Base-by-base conservation (phyloP, 2,888 invertebrate genomes). In the Caenorhabditis imperialis region DNA sequence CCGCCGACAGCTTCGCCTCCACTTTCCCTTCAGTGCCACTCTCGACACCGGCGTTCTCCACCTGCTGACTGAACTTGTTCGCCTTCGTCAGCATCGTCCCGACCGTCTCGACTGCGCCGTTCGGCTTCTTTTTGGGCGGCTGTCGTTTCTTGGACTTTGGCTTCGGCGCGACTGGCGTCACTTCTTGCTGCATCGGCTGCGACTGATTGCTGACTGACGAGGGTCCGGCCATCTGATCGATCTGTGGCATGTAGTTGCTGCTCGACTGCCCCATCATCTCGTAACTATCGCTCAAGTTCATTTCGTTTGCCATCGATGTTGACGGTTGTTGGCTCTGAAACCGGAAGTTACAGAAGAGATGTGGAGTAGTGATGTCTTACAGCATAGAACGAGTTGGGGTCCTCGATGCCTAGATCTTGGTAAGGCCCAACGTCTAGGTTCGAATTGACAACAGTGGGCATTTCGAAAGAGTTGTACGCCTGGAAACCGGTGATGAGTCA, bases 281-380 rank as follows among this genome's bases (percentile, higher is more conserved):
- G 27, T 71, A 55, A 38, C n/a, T 35, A 5, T 44, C 44, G 8
- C 27, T 48, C 27, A 50, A 37, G 30, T 42, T 20, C 33, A 51
- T 37, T 14, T 48, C 48, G 18, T 60, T 54, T 0, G 38, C 67
- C 30, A 61, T 60, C 5, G 60, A 61, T 6, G 67, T 73, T 18
- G 73, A 67, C 1, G 73, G 65, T 30, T 73, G 73, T 16, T 73
- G 73, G 60, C n/a, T 61, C 71, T 71, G 47, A 33, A 61, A 38
- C n/a, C 22, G 3, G 14, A 1, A 12, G 27, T 40, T 22, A 25
- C 12, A 8, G 18, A 6, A 6, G 40, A 40, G 14, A 5, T 14
- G 18, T 6, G 18, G 5, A 40, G n/a, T 40, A 30, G 10, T 30
- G 30, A 30, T 6, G 30, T 30, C 62, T 57, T 10, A 62, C 72